Evolutionary conservation across 2,888 invertebrate species (phyloP).

Genomic region (Sepiola atlantica): DNA sequence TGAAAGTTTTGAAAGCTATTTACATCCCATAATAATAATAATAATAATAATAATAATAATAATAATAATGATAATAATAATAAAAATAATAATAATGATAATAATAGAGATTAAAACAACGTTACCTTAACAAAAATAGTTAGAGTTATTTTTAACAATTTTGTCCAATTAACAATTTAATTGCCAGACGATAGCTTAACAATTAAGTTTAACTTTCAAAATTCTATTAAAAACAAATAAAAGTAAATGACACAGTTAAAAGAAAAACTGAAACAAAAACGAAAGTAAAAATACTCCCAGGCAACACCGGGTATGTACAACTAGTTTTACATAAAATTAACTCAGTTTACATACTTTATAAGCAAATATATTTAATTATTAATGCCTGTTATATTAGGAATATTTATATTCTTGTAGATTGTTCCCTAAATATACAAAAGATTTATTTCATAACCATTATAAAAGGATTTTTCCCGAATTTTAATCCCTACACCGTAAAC

Average conservation of each 20-base stretch:
- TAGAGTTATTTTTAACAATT: too few species aligned
- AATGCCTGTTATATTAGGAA: background rate
- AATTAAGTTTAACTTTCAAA: too few species aligned
- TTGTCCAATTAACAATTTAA: too few species aligned
- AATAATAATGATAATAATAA: slow-evolving; percentile 45
- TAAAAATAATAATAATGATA: slow-evolving; percentile 44
- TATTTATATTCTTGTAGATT: background rate
- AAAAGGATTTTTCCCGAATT: background rate
- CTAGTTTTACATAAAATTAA: too few species aligned
- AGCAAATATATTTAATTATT: background rate
- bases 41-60: background rate
- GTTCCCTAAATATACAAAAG: background rate
- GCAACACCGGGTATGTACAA: too few species aligned
- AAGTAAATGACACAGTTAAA: too few species aligned
- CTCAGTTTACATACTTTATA: background rate
- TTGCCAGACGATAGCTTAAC: too few species aligned
- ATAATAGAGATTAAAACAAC: slow-evolving; percentile 36
- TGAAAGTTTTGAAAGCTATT: background rate
- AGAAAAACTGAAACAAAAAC: too few species aligned
- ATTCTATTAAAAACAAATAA: too few species aligned
- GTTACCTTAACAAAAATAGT: background rate
- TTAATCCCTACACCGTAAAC: background rate
- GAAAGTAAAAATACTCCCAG: too few species aligned
- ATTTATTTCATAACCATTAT: background rate
- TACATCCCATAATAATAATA: too few species aligned